Conservation (phyloP, 2,113 vertebrate genomes). For the Melanocharis versteri region DNA sequence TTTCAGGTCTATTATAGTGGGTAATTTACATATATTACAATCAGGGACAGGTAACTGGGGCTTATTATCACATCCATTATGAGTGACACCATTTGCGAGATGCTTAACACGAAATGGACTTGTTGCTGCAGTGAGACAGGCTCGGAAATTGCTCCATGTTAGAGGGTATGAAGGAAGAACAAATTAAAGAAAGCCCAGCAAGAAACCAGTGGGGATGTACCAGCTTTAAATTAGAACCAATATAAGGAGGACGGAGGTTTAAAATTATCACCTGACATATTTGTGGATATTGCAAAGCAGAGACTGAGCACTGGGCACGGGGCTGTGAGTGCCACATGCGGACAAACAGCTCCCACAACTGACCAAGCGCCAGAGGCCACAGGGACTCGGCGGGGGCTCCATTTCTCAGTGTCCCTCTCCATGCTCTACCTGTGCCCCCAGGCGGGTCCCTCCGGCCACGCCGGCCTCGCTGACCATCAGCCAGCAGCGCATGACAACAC, state of each 20-base stretch:
- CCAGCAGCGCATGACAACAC: constrained; percentile 45
- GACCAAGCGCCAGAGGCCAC: fast-evolving
- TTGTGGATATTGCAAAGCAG: neutral
- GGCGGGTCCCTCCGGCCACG: fast-evolving
- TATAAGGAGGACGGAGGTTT: neutral
- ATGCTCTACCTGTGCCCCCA: neutral
- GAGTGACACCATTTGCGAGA: constrained; percentile 33
- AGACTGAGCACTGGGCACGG: fast-evolving
- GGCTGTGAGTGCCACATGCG: fast-evolving
- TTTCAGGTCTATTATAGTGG: neutral
- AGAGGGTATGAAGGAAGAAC: neutral
- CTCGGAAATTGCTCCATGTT: neutral
- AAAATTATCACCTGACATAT: neutral
- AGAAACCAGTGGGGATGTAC: neutral
- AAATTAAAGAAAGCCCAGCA: neutral
- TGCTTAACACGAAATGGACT: neutral
- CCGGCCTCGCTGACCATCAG: constrained; percentile 78
- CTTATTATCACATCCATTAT: constrained; percentile 4
- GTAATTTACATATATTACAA: constrained; percentile 32
- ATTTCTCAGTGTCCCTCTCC: neutral
- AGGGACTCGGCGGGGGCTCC: fast-evolving
- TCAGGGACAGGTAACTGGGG: neutral
- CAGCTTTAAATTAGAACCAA: neutral
- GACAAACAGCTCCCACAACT: neutral
- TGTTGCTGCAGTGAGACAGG: neutral